Base-by-base conservation (phyloP, 2,113 vertebrate genomes). In the Prunella fulvescens region DNA sequence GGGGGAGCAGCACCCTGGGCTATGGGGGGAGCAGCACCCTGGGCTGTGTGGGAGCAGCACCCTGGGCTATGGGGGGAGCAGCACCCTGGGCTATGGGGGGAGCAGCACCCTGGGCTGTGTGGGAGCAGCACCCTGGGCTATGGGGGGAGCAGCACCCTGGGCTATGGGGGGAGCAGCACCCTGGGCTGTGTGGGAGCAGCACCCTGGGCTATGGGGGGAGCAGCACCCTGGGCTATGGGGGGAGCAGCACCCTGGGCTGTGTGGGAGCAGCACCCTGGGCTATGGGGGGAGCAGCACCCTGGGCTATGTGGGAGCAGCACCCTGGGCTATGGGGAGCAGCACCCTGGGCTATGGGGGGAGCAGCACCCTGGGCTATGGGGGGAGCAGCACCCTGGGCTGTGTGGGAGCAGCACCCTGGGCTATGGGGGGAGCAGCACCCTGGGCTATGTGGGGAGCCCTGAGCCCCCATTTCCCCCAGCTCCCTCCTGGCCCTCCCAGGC, bases 391-490 rank as follows among this genome's bases (percentile, higher is more conserved):
- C 37, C 24, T 5, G 17, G 48, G 19, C 31, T 33, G 15, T 0
- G 1, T 4, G 56, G 69, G 29, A 22, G 13, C 66, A 67, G 37
- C 44, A 31, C 20, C 51, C 26, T 5, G 16, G 51, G 19, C 33
- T 23, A 8, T 0, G 2, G 4, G 25, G 56, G 71, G 29, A 19
- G 13, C 66, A 67, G 37, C 44, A 31, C 20, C 51, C 26, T 5
- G 16, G 51, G 19, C 33, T 23, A 8, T 0, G 2, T 5, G 25
- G 56, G 70, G 31, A 50, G 3, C 57, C 35, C 23, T 3, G 25
- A 13, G 2, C 37, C 7, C 2, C 1, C 7, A 5, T 5, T 7
- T 9, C 1, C 24, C 60, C 65, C 58, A 6, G 26, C 29, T 54
- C 37, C 40, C n/a, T 37, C 24, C 67, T 25, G 23, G 5, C 29